Conservation (phyloP, 2,797 vertebrate genomes). For the Sebastiscus albofasciatus region DNA sequence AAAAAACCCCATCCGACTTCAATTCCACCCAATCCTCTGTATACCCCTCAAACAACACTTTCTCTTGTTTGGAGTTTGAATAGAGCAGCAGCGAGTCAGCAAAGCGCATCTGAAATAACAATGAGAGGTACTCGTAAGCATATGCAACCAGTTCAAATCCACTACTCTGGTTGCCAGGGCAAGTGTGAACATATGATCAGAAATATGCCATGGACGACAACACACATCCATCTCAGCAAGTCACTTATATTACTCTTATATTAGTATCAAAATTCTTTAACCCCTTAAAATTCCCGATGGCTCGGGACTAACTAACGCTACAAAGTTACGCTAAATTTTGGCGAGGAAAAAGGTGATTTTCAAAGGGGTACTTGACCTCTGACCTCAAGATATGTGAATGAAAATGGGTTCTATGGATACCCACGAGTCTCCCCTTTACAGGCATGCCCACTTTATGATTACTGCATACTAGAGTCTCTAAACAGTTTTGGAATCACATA, state of each 20-base stretch:
- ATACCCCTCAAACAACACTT: constrained; percentile 22
- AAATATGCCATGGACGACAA: not conserved
- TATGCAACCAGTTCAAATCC: not conserved
- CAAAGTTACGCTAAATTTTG: no score
- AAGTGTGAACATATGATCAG: not conserved
- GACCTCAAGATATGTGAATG: no score
- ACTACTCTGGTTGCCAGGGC: not conserved
- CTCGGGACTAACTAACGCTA: no score
- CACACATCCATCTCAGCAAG: not conserved
- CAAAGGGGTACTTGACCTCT: no score
- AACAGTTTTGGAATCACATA: no score
- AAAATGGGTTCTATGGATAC: no score
- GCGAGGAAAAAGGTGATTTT: no score
- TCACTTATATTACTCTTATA: not conserved
- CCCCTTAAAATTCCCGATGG: no score
- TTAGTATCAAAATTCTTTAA: not conserved
- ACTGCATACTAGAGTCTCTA: no score
- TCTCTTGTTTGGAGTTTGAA: constrained; percentile 25
- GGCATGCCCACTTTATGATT: no score
- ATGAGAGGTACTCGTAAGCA: constrained; percentile 17
- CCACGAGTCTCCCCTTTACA: no score
- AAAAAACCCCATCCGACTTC: not conserved
- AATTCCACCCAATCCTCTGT: constrained; percentile 1
- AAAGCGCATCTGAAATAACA: constrained; percentile 33
- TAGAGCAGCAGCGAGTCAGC: constrained; percentile 5